Evolutionary conservation across 2,888 invertebrate species (phyloP), one percentile per base, ranked within the genome.

Genomic region (Drosophila subquinaria): DNA sequence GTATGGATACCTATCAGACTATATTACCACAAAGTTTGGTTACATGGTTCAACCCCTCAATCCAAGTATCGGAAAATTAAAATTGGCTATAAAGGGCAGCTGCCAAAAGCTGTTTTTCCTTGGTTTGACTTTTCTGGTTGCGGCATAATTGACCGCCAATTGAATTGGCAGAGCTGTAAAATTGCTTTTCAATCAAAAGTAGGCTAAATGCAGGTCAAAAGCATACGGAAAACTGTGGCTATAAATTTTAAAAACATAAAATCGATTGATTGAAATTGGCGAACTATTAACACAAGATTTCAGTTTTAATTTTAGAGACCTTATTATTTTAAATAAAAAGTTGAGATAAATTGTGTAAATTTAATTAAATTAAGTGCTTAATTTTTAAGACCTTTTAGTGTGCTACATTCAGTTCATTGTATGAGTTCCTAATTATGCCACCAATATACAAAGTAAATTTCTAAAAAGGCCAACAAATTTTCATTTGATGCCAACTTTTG

Each of bases 41-140:
- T 30, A 3, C 23, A 42, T 30, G 13, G 17, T 11, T 4, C 17
- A 17, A 42, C 30, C 15, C 23, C 15, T 15, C 11, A 36, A 36
- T 20, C 10, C 9, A 4, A 23, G 30, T 47, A 27, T 48, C 17
- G 17, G 20, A 17, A 43, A 53, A 35, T 30, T 40, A 42, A 30
- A 63, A 30, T 53, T 47, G 56, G 35, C 20, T 30, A 53, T 60
- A 56, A 51, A 60, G 13, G 53, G 6, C 71, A 71, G 71, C 57
- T 76, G 76, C 47, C 47, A 78, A 73, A 73, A 51, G 62, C 76
- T 62, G 60, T 45, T 56, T 56, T 55, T 17, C 5, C 0, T n/a
- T 43, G 0, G 3, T 36, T 23, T 17, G 38, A 36, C 6, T 38
- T 69, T 48, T 57, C 27, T 10, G 47, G 48, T 35, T 66, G 56